phyloP scores from a whole-genome alignment of 2,888 invertebrate genomes.

The Chloroclystis v-ata region DNA sequence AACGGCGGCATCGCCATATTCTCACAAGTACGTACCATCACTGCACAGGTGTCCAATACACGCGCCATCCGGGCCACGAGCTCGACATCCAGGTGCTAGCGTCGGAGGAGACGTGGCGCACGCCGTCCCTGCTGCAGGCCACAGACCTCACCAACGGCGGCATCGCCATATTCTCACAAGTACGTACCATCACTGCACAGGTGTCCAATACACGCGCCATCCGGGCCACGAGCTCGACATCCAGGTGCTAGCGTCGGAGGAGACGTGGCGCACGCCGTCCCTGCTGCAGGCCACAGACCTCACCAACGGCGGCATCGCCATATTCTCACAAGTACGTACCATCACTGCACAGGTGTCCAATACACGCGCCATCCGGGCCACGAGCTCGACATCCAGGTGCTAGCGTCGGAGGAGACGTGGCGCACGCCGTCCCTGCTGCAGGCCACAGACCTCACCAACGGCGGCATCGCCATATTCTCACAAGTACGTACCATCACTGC shows the following conservation, averaged over 20 bases:
- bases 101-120: conserved; percentile 92
- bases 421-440: conserved; percentile 89
- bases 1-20: conserved; percentile 87
- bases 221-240: conserved; percentile 84
- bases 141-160: conserved; percentile 81
- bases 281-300: conserved; percentile 83
- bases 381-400: conserved; percentile 84
- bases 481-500: conserved; percentile 69
- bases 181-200: conserved; percentile 35
- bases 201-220: conserved; percentile 75
- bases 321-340: conserved; percentile 84
- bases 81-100: conserved; percentile 87
- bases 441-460: conserved; percentile 81
- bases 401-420: conserved; percentile 92
- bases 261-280: conserved; percentile 92
- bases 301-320: conserved; percentile 83
- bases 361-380: conserved; percentile 81
- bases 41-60: conserved; percentile 61
- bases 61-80: conserved; percentile 80
- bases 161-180: conserved; percentile 88
- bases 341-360: conserved; percentile 38
- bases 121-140: conserved; percentile 87
- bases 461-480: conserved; percentile 88
- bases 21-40: conserved; percentile 79
- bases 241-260: conserved; percentile 87